Evolutionary conservation across 2,797 vertebrate genomes (phyloP), one percentile per base, ranked within the genome.

Genomic region (Anabas testudineus): DNA sequence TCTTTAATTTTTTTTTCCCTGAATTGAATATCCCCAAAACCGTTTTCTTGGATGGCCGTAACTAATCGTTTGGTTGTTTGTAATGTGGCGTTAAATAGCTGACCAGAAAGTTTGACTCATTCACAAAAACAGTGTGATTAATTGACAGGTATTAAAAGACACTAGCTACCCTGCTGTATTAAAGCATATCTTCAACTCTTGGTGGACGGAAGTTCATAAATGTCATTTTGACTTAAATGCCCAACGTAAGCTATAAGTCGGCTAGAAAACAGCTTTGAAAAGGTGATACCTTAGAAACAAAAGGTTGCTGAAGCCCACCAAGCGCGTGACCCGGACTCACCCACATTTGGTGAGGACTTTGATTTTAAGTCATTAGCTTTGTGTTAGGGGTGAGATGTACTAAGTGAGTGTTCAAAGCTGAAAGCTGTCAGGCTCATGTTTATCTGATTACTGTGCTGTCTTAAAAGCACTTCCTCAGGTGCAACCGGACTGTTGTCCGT

Each of bases 341-440:
- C 84, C 82, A 47, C 77, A 62, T 81, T 73, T 85, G 83, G 88
- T 87, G 88, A 90, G 78, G 83, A 86, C 89, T 91, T 91, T 88
- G 88, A 87, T 89, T 91, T 76, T 36, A 62, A 74, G 79, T 84
- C 81, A 81, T 86, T 90, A 74, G 82, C 83, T 86, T 82, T 80
- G 80, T 76, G 80, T 81, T 78, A 24, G 45, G 79, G 90, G 92
- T 90, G 89, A 87, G 89, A 93, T 81, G 80, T 85, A 91, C 88
- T 89, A 81, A 90, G 91, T 93, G 86, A 82, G 91, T 88, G 89
- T 91, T 92, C 86, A 89, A 89, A 91, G 88, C 60, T 32, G 22
- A 81, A 88, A 80, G 36, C 86, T 90, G 91, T 91, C 91, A 90
- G 82, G 71, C 70, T 73, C 74, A 84, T 65, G 78, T 82, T 84